Evolutionary conservation across 2,797 vertebrate species (phyloP).

Genomic region (Carcharodon carcharias): DNA sequence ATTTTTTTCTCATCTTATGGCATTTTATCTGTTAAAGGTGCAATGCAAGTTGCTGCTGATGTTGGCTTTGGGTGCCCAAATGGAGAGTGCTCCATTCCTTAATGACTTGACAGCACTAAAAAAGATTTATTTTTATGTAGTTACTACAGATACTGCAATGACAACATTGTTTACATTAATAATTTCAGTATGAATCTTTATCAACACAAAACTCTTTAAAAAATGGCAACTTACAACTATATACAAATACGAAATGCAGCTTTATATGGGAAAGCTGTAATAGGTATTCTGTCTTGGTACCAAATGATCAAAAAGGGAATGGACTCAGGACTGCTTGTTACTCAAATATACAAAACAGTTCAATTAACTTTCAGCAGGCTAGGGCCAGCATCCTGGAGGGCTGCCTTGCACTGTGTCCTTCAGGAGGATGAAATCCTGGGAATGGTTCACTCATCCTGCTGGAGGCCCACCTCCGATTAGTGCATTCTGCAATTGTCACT

Average conservation of each 20-base stretch:
- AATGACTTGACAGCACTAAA: not conserved
- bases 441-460: not conserved
- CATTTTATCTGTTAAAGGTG: not conserved
- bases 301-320: not conserved
- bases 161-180: not conserved
- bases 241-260: not conserved
- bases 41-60: not conserved
- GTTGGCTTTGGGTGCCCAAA: not conserved
- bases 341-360: not conserved
- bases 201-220: not conserved
- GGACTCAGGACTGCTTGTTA: not conserved
- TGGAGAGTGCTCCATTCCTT: not conserved
- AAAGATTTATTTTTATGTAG: not conserved
- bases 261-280: not conserved
- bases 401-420: not conserved
- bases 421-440: not conserved
- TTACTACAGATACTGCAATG: not conserved
- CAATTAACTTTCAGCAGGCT: not conserved
- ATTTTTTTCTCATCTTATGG: not conserved
- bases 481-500: not conserved
- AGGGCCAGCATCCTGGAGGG: not conserved
- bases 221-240: not conserved
- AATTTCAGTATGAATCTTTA: not conserved
- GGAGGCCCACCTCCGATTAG: not conserved
- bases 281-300: not conserved